Base-by-base conservation (phyloP, 1,140 invertebrate species). In the Acromyrmex charruanus region DNA sequence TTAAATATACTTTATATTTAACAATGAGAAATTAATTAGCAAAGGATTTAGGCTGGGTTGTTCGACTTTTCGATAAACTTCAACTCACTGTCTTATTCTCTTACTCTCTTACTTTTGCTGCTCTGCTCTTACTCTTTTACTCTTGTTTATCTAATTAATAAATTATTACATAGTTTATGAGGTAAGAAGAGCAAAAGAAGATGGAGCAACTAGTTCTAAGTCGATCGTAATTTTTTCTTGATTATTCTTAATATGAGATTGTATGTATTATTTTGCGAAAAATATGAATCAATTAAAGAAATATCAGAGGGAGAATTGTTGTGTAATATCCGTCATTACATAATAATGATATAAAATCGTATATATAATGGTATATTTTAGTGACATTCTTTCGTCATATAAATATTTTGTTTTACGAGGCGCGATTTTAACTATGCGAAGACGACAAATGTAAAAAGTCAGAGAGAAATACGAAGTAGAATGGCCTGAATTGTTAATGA, bases 351-450 rank as follows among this genome's bases (percentile, higher is more conserved):
- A 25, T 12, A 12, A 69, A 35, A 68, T 66, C 14, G 4, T 14
- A 59, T 59, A n/a, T 71, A 21, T 28, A 14, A 44, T 71, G 9
- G 35, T 31, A 61, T n/a, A 31, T 49, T 7, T 74, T 18, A 9
- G 1, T 25, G n/a, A 66, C 14, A 59, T 82, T 31, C 9, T n/a
- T 59, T 82, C 18, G 6, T 10, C 7, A 49, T 18, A 18, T 31
- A 61, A 44, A 53, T n/a, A 58, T 72, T 72, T 82, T 72, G 12
- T 58, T 44, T 49, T n/a, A 18, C 18, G 31, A 35, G 31, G 21
- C n/a, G 14, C 25, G 16, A 21, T 44, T 39, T 58, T 44, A 74
- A 84, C 7, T 58, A 21, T 12, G 21, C 35, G n/a, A 10, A 74
- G 16, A 55, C 14, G 18, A 31, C 31, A 77, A 66, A 31, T 66